Conservation (phyloP, 1,140 invertebrate genomes). For the Papilio machaon region DNA sequence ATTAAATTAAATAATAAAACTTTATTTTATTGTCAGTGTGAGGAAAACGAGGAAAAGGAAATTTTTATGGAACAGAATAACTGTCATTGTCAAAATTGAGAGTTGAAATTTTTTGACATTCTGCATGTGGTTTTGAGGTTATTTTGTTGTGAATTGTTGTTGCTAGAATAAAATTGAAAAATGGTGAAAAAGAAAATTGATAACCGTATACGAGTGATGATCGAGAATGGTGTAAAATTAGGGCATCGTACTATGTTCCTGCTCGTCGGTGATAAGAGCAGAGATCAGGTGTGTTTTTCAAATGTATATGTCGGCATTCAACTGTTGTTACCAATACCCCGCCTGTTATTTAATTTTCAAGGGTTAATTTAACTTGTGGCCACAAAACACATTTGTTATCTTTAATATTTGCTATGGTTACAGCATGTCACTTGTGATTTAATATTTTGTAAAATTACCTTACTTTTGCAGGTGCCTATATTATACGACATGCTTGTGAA, state of each 20-base stretch:
- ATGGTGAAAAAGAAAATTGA: slow-evolving; percentile 98
- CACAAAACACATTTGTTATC: not conserved
- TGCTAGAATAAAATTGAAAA: slow-evolving; percentile 58
- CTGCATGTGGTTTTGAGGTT: slow-evolving; percentile 61
- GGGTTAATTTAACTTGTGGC: not conserved
- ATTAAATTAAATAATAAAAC: too few species aligned
- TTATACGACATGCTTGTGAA: slow-evolving; percentile 99
- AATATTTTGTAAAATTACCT: slow-evolving; percentile 12
- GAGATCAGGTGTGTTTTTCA: slow-evolving; percentile 91
- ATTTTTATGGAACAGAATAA: not conserved
- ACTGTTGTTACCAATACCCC: not conserved
- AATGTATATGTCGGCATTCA: slow-evolving; percentile 7
- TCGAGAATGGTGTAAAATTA: slow-evolving; percentile 96
- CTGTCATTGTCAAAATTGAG: slow-evolving; percentile 4
- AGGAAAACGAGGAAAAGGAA: not conserved
- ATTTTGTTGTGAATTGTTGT: slow-evolving; percentile 47
- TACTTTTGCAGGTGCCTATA: slow-evolving; percentile 90
- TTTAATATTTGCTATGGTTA: not conserved
- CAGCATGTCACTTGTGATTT: not conserved
- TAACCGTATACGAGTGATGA: slow-evolving; percentile 96
- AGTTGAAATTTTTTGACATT: slow-evolving; percentile 13
- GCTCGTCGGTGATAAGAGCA: slow-evolving; percentile 97
- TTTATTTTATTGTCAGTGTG: too few species aligned
- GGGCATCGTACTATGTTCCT: slow-evolving; percentile 97
- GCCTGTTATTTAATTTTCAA: not conserved